Evolutionary conservation across 2,797 vertebrate species (phyloP), one percentile per base, ranked within the genome.

Genomic region (Pelochelys cantorii): DNA sequence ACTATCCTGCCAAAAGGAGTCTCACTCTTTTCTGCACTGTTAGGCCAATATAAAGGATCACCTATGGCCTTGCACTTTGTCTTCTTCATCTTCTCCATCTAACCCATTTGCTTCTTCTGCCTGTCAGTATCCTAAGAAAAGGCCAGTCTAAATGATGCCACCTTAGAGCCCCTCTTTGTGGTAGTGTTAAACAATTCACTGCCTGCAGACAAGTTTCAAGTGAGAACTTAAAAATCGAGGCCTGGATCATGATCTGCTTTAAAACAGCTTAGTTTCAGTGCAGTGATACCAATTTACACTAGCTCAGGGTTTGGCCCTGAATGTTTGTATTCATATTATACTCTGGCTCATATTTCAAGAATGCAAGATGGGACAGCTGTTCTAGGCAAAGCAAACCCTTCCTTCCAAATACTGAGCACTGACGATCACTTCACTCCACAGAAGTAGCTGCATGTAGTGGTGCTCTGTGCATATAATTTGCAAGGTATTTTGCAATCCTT

Each of bases 351-450:
- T 93, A 62, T 94, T 96, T 95, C 96, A 96, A 85, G 94, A 97
- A 97, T 95, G 95, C 9, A 3, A 92, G 11, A n/a, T 37, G 96
- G 93, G 90, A 95, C 97, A 97, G 90, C 96, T 97, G 95, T 96
- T 91, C 88, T 92, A 79, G 95, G 90, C 83, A n/a, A 34, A 37
- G 87, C 31, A 85, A 93, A 53, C 90, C 87, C 53, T 92, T 80
- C 59, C 56, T 93, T 25, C 27, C 11, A 27, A 54, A 42, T 85
- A 79, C 74, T 34, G 87, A 68, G 78, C 93, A 95, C 85, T 88
- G 96, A 94, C 91, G 94, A 91, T 90, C 88, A 77, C 78, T 92
- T 93, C 85, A 83, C 92, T 84, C 84, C 88, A 80, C 87, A 0
- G 0, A 15, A 90, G 85, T 82, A 87, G 84, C 81, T 59, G 3